phyloP scores from a whole-genome alignment of 2,113 vertebrate species.

The Cinclus mexicanus region DNA sequence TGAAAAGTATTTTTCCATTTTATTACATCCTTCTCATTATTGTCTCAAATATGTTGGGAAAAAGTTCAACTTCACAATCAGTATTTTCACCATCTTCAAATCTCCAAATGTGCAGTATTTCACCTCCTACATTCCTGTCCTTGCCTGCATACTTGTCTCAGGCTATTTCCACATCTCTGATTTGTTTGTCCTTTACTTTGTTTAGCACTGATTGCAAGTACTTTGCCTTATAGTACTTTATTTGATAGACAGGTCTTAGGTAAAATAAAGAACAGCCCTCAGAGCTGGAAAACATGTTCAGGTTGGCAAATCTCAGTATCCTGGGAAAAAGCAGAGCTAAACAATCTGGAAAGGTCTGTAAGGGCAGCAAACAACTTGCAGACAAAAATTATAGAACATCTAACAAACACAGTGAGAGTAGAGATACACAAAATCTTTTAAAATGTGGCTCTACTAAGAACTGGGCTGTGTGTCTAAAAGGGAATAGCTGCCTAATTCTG shows the following conservation, averaged over 20 bases:
- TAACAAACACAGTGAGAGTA: background rate
- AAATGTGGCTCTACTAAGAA: background rate
- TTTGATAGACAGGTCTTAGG: background rate
- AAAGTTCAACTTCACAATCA: background rate
- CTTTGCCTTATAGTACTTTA: background rate
- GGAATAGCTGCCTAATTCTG: background rate
- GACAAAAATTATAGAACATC: background rate
- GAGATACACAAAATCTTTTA: background rate
- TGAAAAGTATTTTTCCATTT: background rate
- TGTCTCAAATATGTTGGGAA: background rate
- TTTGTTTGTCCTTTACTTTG: background rate
- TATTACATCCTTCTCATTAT: background rate
- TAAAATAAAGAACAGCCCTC: background rate
- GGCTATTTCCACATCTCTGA: background rate
- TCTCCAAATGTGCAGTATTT: background rate
- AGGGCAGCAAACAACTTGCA: background rate
- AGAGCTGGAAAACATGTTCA: background rate
- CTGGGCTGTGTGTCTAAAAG: background rate
- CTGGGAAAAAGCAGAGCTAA: background rate
- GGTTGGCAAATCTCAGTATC: background rate
- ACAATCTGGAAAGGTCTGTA: background rate
- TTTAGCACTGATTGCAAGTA: background rate
- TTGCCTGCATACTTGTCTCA: background rate
- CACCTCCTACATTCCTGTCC: background rate
- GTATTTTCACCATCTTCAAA: background rate